phyloP scores from a whole-genome alignment of 2,113 vertebrate species.

The Triplophysa tibetana region DNA sequence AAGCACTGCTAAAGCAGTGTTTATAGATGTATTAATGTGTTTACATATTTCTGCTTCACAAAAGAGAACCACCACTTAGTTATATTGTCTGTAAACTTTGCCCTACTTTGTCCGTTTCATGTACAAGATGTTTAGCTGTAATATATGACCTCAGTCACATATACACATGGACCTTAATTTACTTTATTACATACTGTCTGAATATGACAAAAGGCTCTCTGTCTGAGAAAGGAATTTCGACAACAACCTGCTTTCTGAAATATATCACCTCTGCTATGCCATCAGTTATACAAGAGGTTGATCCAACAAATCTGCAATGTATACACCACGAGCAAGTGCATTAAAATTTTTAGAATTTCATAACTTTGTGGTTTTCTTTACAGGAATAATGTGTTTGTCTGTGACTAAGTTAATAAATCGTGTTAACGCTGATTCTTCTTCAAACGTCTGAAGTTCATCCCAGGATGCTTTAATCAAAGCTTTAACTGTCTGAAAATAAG shows the following conservation, averaged over 20 bases:
- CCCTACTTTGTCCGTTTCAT: background rate
- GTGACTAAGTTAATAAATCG: background rate
- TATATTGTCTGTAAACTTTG: slow-evolving; percentile 15
- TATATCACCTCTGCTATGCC: slow-evolving; percentile 10
- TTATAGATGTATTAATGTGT: slow-evolving; percentile 27
- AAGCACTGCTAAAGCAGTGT: slow-evolving; percentile 15
- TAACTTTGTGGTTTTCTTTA: slow-evolving; percentile 22
- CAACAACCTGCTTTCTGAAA: slow-evolving; percentile 22
- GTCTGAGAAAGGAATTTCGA: slow-evolving; percentile 2
- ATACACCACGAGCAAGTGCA: background rate
- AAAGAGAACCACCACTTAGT: slow-evolving; percentile 17
- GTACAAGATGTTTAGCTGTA: slow-evolving; percentile 23
- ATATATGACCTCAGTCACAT: slow-evolving; percentile 1
- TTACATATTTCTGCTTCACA: slow-evolving; percentile 35
- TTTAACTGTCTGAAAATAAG: background rate
- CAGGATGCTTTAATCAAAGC: slow-evolving; percentile 10
- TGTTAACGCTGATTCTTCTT: slow-evolving; percentile 1
- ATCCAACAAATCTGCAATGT: background rate
- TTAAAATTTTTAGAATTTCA: background rate
- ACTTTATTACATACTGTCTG: slow-evolving; percentile 18
- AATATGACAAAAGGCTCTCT: slow-evolving; percentile 14
- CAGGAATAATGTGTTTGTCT: background rate
- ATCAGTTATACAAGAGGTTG: slow-evolving; percentile 22
- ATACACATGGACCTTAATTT: slow-evolving; percentile 1
- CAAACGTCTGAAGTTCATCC: slow-evolving; percentile 11